phyloP scores from a whole-genome alignment of 1,140 invertebrate genomes.

The Trichogramma pretiosum region DNA sequence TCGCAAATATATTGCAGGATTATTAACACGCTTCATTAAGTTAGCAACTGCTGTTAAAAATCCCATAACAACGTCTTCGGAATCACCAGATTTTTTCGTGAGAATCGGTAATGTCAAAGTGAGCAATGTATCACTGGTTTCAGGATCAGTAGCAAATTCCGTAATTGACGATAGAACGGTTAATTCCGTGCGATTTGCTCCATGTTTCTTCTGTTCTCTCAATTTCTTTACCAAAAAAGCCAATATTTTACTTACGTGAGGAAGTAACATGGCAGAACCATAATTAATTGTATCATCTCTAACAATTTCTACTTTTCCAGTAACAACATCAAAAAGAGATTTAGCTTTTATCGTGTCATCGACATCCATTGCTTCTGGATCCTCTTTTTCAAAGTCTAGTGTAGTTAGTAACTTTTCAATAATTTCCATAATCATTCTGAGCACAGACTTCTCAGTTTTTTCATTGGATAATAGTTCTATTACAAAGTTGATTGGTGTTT shows the following conservation, averaged over 20 bases:
- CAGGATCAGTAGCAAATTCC: constrained; percentile 56
- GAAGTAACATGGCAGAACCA: constrained; percentile 63
- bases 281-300: constrained; percentile 50
- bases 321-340: constrained; percentile 23
- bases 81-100: constrained; percentile 50
- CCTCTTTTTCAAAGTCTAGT: constrained; percentile 49
- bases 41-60: constrained; percentile 64
- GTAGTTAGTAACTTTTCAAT: constrained; percentile 69
- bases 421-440: constrained; percentile 65
- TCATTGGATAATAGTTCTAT: constrained; percentile 60
- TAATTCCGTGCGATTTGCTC: constrained; percentile 59
- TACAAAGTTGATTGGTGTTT: constrained; percentile 56
- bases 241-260: constrained; percentile 64
- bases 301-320: constrained; percentile 19
- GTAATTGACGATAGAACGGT: constrained; percentile 72
- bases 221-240: constrained; percentile 59
- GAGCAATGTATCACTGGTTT: constrained; percentile 59
- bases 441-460: constrained; percentile 58
- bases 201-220: constrained; percentile 49
- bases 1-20: constrained; percentile 57
- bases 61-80: constrained; percentile 54
- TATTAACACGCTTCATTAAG: constrained; percentile 58
- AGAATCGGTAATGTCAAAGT: constrained; percentile 67
- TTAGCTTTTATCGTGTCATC: constrained; percentile 27
- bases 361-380: constrained; percentile 31